These are phyloP conservation scores for Hypercompe scribonia DNA, from an alignment of 2,888 invertebrate species.

Conservation along the genomic window DNA sequence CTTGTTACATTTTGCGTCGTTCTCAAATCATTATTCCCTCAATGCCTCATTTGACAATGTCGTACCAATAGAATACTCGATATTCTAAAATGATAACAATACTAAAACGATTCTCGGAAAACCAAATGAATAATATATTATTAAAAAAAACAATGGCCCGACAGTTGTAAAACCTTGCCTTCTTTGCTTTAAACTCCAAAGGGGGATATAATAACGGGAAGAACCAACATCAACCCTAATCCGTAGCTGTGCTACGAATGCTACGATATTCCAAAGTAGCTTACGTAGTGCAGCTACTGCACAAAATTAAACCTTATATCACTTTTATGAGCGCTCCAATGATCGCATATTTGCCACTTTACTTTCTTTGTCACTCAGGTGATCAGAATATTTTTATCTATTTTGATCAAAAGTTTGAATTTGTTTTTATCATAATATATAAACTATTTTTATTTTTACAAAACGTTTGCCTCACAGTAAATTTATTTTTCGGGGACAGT, in stretches of 20 bases:
- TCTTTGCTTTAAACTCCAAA: conserved; percentile 14
- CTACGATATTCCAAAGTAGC: conserved; percentile 37
- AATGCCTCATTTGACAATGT: conserved; percentile 18
- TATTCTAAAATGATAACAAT: conserved; percentile 15
- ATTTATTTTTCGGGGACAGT: conserved; percentile 6
- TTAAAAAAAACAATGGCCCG: conserved; percentile 23
- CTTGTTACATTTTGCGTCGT: conserved; percentile 8
- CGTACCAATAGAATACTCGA: conserved; percentile 14
- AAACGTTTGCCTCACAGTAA: not conserved
- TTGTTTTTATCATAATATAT: not conserved
- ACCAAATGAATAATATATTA: conserved; percentile 9
- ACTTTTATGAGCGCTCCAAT: not conserved
- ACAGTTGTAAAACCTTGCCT: conserved; percentile 16
- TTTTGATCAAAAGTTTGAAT: not conserved
- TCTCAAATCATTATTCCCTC: conserved; percentile 14
- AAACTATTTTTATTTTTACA: not conserved
- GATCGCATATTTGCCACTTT: not conserved
- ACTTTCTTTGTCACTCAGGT: not conserved
- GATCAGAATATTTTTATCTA: not conserved
- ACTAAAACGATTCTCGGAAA: conserved; percentile 18
- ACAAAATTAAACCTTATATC: conserved; percentile 14
- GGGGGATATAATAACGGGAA: not conserved
- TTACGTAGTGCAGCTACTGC: conserved; percentile 26
- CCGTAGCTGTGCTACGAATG: conserved; percentile 10
- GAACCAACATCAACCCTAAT: conserved; percentile 19